phyloP scores from a whole-genome alignment of 2,113 vertebrate genomes.

The Podilymbus podiceps region DNA sequence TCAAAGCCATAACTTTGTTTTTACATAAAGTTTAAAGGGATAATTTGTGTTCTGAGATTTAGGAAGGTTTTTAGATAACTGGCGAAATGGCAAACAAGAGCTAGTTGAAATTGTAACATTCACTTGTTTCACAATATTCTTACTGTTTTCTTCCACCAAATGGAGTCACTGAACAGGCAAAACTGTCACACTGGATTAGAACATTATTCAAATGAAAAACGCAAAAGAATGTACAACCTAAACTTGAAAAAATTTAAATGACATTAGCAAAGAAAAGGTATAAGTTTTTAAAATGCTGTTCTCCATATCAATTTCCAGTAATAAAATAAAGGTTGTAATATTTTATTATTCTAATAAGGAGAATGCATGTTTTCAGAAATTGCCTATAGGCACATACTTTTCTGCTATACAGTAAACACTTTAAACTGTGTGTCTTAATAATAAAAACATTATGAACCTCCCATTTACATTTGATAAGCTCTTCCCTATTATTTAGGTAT shows the following conservation, averaged over 20 bases:
- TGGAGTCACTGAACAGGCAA: background rate
- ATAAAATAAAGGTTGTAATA: slow-evolving; percentile 57
- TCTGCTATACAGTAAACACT: slow-evolving; percentile 37
- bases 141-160: background rate
- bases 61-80: background rate
- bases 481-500: background rate
- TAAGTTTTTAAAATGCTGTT: slow-evolving; percentile 4
- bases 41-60: background rate
- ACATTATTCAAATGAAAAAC: background rate
- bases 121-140: background rate
- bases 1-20: background rate
- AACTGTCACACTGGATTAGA: background rate
- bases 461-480: background rate
- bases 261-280: background rate
- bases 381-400: slow-evolving; percentile 32
- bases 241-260: background rate
- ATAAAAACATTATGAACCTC: background rate
- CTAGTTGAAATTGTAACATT: background rate
- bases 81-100: background rate
- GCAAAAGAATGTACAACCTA: background rate
- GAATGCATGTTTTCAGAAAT: slow-evolving; percentile 53
- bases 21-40: background rate
- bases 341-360: slow-evolving; percentile 63
- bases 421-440: slow-evolving; percentile 30
- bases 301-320: slow-evolving; percentile 1